Conservation (phyloP, 2,888 invertebrate species). For the Torymus aiolomorphi region DNA sequence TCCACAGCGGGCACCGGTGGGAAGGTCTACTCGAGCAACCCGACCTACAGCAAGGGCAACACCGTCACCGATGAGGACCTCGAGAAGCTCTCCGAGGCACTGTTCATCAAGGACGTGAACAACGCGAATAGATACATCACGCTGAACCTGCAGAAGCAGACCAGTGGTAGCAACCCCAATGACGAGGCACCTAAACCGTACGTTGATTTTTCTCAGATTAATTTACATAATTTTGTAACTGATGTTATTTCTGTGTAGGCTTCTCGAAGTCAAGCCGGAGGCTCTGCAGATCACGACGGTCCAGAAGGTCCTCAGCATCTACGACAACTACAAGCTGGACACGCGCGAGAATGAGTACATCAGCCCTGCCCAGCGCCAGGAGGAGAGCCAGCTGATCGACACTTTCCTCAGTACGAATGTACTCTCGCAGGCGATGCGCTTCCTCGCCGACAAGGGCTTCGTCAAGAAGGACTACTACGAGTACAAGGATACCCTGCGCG, state of each 20-base stretch:
- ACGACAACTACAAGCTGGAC: constrained; percentile 91
- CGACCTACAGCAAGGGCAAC: constrained; percentile 72
- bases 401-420: constrained; percentile 77
- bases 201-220: constrained; percentile 70
- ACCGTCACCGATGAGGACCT: constrained; percentile 81
- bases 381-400: constrained; percentile 71
- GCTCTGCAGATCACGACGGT: constrained; percentile 85
- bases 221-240: not conserved
- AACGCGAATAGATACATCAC: constrained; percentile 84
- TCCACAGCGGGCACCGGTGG: constrained; percentile 46
- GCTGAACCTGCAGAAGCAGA: constrained; percentile 85
- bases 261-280: constrained; percentile 81
- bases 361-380: constrained; percentile 78
- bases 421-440: constrained; percentile 77
- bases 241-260: constrained; percentile 75
- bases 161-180: constrained; percentile 81
- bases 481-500: constrained; percentile 84
- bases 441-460: constrained; percentile 76
- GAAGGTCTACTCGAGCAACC: constrained; percentile 67
- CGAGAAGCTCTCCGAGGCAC: constrained; percentile 82
- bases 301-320: constrained; percentile 81
- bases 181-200: constrained; percentile 88
- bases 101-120: constrained; percentile 84
- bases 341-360: constrained; percentile 86
- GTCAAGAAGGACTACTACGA: constrained; percentile 75